Conservation (phyloP, 2,888 invertebrate genomes). For the Brachyptera risi region DNA sequence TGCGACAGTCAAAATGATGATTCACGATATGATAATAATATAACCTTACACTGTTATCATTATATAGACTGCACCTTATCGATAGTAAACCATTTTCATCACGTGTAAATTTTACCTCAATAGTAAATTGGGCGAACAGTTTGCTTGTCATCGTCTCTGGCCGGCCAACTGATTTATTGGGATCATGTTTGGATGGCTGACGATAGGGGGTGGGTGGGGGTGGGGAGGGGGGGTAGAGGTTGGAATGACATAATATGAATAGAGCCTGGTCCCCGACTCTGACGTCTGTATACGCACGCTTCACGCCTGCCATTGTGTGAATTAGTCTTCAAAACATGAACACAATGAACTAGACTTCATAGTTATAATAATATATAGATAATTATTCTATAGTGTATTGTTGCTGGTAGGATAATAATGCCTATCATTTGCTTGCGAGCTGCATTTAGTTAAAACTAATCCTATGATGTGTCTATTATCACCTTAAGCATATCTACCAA, state of each 20-base stretch:
- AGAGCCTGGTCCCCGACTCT: neutral
- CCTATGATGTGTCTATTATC: too few species aligned
- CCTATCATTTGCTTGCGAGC: neutral
- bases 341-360: neutral
- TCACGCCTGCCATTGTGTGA: neutral
- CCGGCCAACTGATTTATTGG: neutral
- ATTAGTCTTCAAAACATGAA: neutral
- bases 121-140: too few species aligned
- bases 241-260: neutral
- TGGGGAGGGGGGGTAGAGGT: neutral
- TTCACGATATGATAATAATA: too few species aligned
- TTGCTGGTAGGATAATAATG: neutral
- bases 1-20: too few species aligned
- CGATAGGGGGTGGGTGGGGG: neutral
- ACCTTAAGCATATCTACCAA: too few species aligned
- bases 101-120: too few species aligned
- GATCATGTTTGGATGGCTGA: neutral
- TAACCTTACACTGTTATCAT: too few species aligned
- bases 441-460: neutral
- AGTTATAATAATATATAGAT: too few species aligned
- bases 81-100: too few species aligned
- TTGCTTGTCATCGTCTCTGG: too few species aligned
- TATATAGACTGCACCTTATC: too few species aligned
- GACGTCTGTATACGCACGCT: too few species aligned
- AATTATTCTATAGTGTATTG: neutral